Evolutionary conservation across 2,888 invertebrate genomes (phyloP), one percentile per base, ranked within the genome.

Genomic region (Formica aserva): DNA sequence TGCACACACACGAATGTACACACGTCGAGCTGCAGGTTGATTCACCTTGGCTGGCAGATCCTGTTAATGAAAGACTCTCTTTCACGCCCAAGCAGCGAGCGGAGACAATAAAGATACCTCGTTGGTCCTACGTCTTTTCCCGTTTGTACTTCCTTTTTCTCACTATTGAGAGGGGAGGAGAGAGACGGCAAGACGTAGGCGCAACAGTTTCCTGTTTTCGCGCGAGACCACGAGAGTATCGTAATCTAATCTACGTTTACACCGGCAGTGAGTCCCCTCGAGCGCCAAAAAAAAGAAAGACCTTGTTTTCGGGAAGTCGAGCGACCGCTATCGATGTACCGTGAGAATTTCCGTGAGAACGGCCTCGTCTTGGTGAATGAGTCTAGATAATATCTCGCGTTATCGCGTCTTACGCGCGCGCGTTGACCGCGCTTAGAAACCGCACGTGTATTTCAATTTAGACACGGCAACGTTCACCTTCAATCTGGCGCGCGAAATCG

Each of bases 61-160:
- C 88, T 89, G 91, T 92, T 92, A 92, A 93, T 94, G 92, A 93
- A 94, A 92, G 93, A 86, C 88, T 77, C 88, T 89, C 93, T 93
- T 93, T 93, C 92, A 92, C 91, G 83, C 57, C 62, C 62, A 66
- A 82, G 76, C 72, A 65, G 77, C 77, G 52, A 85, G 75, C 80
- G 82, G 87, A 88, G 90, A 92, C 91, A 91, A 92, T 92, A 91
- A 91, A 91, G 91, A 87, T 84, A 76, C 75, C 83, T 86, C 83
- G 80, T 76, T 82, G 83, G 69, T 69, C 41, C 67, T 65, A 67
- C 65, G 35, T 69, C 69, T 67, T 41, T 69, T 65, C 11, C 13
- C 57, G 52, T 78, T 74, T 48, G 22, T 77, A 76, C 66, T 74
- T 77, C 32, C 62, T 78, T 74, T 67, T 65, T 67, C 45, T 45